Evolutionary conservation across 1,140 invertebrate genomes (phyloP), one percentile per base, ranked within the genome.

Genomic region (Leptinotarsa texana): DNA sequence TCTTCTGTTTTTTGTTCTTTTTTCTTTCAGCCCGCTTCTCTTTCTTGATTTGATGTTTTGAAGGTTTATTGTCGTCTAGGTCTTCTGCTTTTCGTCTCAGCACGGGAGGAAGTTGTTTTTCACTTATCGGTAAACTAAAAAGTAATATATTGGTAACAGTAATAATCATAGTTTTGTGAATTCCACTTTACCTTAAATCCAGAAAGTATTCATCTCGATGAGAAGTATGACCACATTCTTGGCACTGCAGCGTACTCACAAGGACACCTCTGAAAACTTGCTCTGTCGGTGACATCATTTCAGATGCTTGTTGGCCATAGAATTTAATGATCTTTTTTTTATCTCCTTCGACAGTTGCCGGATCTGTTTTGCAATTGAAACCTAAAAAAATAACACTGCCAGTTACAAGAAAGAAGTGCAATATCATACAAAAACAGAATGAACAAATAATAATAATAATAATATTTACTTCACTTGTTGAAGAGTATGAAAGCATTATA

Each of bases 181-280:
- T 68, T 18, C 27, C 4, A 74, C 17, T 48, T 65, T 74, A 84
- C 77, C 96, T 98, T 69, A 99, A 88, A 87, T 99, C 97, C 69
- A 98, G 87, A 85, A 99, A 99, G 78, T 94, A 93, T 86, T 99
- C 98, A 74, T 93, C 92, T 17, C 94, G 89, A 81, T 95, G 92
- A 0, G 95, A 97, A 8, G 92, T 90, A 86, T 96, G 90, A 71
- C 92, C 88, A 84, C 97, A 98, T 68, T 95, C 93, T 80, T 96
- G 91, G 86, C 97, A 99, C 72, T 94, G 90, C 24, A 98, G 87
- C 0, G 94, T 97, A 24, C 95, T 97, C 1, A 98, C 93, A 8
- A 98, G 87, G 78, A 93, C 91, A 0, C 97, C 97, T 63, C 95
- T 92, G 88, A 98, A 98, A 24, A 92, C 90, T 87, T 93, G 91